Conservation (phyloP, 2,888 invertebrate genomes). For the Caenorhabditis uteleia region DNA sequence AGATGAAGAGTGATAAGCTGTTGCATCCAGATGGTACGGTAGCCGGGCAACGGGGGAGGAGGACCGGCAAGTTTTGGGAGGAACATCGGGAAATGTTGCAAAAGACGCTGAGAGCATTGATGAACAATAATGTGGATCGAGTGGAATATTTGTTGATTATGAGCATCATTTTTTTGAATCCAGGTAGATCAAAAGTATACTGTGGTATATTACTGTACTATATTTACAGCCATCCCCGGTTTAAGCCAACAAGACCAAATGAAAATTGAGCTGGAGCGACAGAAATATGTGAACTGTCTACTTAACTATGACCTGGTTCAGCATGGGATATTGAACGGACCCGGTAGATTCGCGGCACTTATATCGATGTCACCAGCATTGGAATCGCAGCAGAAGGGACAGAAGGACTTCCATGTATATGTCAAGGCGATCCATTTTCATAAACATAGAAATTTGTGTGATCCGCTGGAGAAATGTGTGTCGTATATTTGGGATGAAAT, state of each 20-base stretch:
- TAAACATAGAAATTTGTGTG: background rate
- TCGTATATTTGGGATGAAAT: conserved; percentile 17
- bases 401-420: conserved; percentile 35
- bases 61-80: conserved; percentile 7
- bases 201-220: background rate
- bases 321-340: conserved; percentile 21
- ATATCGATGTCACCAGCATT: conserved; percentile 21
- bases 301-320: conserved; percentile 34
- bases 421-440: conserved; percentile 8
- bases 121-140: conserved; percentile 21
- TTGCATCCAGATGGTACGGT: conserved; percentile 43
- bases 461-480: conserved; percentile 14
- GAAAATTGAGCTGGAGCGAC: conserved; percentile 25
- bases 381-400: conserved; percentile 25
- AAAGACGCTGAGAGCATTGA: conserved; percentile 12
- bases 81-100: conserved; percentile 11
- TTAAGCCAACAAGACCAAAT: conserved; percentile 19
- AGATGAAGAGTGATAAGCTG: conserved; percentile 33
- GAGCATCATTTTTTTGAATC: conserved; percentile 44
- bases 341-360: conserved; percentile 24
- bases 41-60: conserved; percentile 4
- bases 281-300: conserved; percentile 28
- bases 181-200: conserved; percentile 14
- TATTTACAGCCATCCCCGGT: conserved; percentile 21
- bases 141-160: conserved; percentile 49